A percentile compares a stretch with the other conserved stretches of the same genome.
Conservation (phyloP, 2,888 invertebrate species). For the Patella caerulea region DNA sequence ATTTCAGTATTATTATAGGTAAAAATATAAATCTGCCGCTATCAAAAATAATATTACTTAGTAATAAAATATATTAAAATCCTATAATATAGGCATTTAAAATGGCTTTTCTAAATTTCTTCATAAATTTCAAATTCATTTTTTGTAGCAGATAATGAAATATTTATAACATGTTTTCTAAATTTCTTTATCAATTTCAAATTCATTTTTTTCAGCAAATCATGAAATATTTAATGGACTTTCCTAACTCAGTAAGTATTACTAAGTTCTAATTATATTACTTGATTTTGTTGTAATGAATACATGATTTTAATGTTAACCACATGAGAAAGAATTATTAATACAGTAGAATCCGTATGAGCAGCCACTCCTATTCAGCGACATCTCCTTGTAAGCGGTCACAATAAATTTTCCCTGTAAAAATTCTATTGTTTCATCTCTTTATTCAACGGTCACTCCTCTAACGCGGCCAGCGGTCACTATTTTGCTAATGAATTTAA, state of each 20-base stretch:
- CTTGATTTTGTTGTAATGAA: background rate
- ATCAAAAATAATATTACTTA: no score
- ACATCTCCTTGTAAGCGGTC: no score
- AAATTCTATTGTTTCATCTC: no score
- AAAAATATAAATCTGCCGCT: no score
- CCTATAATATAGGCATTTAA: background rate
- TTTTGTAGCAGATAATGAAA: slow-evolving; percentile 44
- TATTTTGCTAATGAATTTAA: no score
- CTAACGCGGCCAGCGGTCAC: no score
- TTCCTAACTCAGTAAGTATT: slow-evolving; percentile 35
- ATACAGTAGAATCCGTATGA: no score
- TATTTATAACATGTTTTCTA: slow-evolving; percentile 23
- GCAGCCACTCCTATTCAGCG: no score
- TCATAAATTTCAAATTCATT: background rate
- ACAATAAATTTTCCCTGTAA: no score
- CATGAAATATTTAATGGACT: slow-evolving; percentile 43
- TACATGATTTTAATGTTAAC: background rate
- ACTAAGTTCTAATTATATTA: background rate
- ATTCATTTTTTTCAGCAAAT: slow-evolving; percentile 39
- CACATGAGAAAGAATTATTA: background rate
- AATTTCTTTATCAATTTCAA: no score
- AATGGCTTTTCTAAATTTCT: background rate
- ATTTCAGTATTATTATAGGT: no score
- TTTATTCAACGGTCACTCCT: no score
- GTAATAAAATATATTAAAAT: background rate